Base-by-base conservation (phyloP, 2,113 vertebrate species). In the Labeo catla region DNA sequence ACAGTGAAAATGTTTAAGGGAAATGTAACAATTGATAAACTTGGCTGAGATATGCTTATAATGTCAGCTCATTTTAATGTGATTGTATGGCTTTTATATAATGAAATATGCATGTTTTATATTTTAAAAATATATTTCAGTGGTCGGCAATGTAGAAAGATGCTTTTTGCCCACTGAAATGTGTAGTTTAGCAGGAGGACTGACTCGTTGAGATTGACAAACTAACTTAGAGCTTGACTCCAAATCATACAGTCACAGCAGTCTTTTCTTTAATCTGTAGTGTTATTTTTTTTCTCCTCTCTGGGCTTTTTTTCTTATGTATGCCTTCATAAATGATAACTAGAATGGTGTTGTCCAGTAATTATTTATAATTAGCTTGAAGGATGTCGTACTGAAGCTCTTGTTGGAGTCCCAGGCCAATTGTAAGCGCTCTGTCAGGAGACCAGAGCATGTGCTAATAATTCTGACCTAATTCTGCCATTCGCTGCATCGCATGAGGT, bases 321-420 rank as follows among this genome's bases (percentile, higher is more conserved):
- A 70, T 50, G 82, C 59, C 87, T 87, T 82, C 61, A 87, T 81
- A 90, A 88, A 87, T 89, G 83, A 88, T 85, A 86, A 83, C 86
- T 84, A 68, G 76, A 82, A 83, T 89, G 49, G 84, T 79, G 88
- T 72, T 91, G 59, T 79, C 76, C 85, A 78, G 88, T 91, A 92
- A 93, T 93, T 92, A 93, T 92, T 93, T 83, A 93, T 90, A 94
- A 93, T 93, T 91, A 90, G 88, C 89, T 87, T 87, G 83, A 8
- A 66, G 88, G 89, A 88, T 91, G 90, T 90, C 76, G 83, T 86
- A 91, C 89, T 91, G 90, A 85, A 90, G 81, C 80, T 90, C 92
- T 92, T 89, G 92, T 91, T 87, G 90, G 76, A 70, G 86, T 91
- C 91, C 90, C 63, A 5, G 87, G 91, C 89, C 89, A 91, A 92